phyloP scores from a whole-genome alignment of 2,888 invertebrate genomes.

The Drosophila histrio region DNA sequence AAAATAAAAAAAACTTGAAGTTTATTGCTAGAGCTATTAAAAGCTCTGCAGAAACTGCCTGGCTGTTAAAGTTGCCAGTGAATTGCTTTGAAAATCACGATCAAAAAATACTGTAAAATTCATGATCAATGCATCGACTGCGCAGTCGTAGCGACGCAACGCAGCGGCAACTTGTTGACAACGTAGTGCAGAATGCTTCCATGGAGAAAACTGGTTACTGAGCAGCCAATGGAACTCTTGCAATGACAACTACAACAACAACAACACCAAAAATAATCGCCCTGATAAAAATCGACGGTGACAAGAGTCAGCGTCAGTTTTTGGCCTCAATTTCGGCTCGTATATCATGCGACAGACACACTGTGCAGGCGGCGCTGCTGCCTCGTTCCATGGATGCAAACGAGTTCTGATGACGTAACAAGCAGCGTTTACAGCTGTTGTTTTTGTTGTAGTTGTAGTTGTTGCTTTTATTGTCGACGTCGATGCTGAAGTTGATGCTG shows the following conservation, averaged over 20 bases:
- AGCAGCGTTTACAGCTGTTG: conserved; percentile 18
- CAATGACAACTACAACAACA: conserved; percentile 53
- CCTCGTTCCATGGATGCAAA: conserved; percentile 55
- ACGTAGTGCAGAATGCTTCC: conserved; percentile 1
- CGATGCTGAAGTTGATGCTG: conserved; percentile 3
- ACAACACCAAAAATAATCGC: conserved; percentile 64
- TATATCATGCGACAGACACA: conserved; percentile 33
- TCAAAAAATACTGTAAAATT: conserved; percentile 65
- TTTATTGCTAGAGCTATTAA: conserved; percentile 75
- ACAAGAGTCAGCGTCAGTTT: conserved; percentile 55
- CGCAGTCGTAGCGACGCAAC: conserved; percentile 10
- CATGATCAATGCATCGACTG: conserved; percentile 61
- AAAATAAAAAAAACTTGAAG: conserved; percentile 55
- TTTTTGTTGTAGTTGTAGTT: conserved; percentile 22
- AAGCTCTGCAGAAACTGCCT: conserved; percentile 23
- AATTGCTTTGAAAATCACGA: conserved; percentile 70
- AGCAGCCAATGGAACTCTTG: conserved; percentile 37
- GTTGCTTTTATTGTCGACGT: conserved; percentile 1
- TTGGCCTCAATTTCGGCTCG: conserved; percentile 59
- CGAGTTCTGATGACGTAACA: conserved; percentile 75
- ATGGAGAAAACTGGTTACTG: conserved; percentile 41
- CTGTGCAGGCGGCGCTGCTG: conserved; percentile 38
- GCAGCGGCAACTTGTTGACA: conserved; percentile 20
- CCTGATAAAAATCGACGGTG: conserved; percentile 67
- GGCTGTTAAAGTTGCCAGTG: conserved; percentile 2